Base-by-base conservation (phyloP, 2,797 vertebrate genomes). In the Manis javanica region DNA sequence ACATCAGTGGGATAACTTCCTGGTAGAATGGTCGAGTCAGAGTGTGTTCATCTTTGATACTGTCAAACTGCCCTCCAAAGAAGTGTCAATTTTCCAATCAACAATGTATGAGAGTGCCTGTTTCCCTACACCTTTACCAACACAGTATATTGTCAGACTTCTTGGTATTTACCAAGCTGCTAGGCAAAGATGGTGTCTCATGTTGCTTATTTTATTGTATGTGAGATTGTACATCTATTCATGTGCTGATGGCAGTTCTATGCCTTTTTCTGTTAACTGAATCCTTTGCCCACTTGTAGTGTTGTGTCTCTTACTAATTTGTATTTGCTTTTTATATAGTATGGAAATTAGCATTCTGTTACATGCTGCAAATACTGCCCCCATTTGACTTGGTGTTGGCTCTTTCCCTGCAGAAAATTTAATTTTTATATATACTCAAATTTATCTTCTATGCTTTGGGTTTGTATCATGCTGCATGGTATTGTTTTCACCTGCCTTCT, bases 21-120 rank as follows among this genome's bases (percentile, higher is more conserved):
- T 69, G 53, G 9, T 63, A 49, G 49, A 78, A 63, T 1, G 13
- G 15, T 64, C 82, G 66, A 78, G 69, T 90, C 29, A 0, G 29
- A 42, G 46, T 72, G 10, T 23, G 16, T 79, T 84, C 29, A 31
- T 91, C 61, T 59, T 59, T 82, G 42, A 78, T 93, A 42, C 29
- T 93, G 61, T 24, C 51, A 68, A 82, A 34, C 71, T 95, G 94
- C 88, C n/a, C 82, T 94, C 72, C 51, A 63, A 71, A 78, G 72
- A 75, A 64, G 81, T 55, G 49, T 29, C 29, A 84, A 2, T 79
- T 79, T 15, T 78, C 37, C 94, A 49, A 59, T 14, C 57, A 78
- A 37, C 31, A 42, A 5, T 19, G 10, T 29, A 7, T 64, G 59
- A 46, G 11, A 66, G 53, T 69, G 49, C 26, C 71, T 87, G n/a